These are phyloP conservation scores for Champsocephalus gunnari DNA, from an alignment of 2,797 vertebrate species.

Conservation along the genomic window DNA sequence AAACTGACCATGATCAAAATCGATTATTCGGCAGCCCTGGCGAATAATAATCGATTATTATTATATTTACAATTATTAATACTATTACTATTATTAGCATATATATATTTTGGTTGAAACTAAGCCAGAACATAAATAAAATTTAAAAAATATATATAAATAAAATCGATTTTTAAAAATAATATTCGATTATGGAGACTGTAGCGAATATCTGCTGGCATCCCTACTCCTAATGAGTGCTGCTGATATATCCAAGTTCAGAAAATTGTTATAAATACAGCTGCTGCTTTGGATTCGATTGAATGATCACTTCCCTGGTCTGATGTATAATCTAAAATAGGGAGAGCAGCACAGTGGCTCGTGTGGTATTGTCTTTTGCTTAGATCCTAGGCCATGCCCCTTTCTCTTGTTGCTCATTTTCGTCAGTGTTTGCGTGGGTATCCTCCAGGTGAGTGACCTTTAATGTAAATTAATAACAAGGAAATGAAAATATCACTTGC, in stretches of 20 bases:
- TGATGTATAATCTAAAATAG: conserved; percentile 46
- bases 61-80: no score
- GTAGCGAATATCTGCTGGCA: no score
- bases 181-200: no score
- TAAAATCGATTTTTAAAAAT: no score
- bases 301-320: conserved; percentile 45
- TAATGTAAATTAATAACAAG: conserved; percentile 30
- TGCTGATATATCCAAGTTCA: conserved; percentile 20
- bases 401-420: conserved; percentile 24
- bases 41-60: no score
- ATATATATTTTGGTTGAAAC: no score
- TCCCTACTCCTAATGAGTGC: conserved; percentile 14
- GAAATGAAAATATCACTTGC: conserved; percentile 25
- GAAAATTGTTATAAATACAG: conserved; percentile 57
- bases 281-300: conserved; percentile 36
- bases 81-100: no score
- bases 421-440: conserved; percentile 25
- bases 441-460: conserved; percentile 47
- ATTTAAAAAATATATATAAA: no score
- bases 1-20: no score
- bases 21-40: no score
- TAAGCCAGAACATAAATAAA: no score
- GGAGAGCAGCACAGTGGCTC: neutral
- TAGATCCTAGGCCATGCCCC: conserved; percentile 22
- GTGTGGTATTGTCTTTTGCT: conserved; percentile 12